Evolutionary conservation across 2,797 vertebrate genomes (phyloP).

Genomic region (Ispidina lecontei): DNA sequence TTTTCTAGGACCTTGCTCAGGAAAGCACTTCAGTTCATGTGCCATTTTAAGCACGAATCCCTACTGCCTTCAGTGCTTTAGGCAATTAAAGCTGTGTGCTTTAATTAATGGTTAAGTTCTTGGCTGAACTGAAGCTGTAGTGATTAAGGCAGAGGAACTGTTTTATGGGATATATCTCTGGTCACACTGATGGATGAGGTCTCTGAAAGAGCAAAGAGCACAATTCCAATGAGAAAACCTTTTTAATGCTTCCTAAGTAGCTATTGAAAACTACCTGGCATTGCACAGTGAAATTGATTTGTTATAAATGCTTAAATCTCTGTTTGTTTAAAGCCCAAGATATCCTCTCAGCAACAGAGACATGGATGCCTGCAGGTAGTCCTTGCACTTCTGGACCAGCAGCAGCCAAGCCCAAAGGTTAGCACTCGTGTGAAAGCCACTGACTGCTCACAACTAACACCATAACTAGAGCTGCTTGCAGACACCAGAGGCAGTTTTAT

Average conservation of each 20-base stretch:
- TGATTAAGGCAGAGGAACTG: neutral
- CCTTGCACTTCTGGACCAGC: neutral
- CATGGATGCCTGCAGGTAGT: neutral
- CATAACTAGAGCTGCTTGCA: neutral
- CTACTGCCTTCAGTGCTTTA: neutral
- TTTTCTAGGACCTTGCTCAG: neutral
- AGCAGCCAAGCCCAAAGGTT: neutral
- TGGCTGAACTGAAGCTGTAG: neutral
- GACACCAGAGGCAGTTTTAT: neutral
- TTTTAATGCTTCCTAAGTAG: neutral
- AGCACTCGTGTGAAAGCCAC: neutral
- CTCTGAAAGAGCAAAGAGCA: neutral
- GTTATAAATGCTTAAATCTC: neutral
- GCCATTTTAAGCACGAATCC: neutral
- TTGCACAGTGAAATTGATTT: neutral
- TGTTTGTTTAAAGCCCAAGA: neutral
- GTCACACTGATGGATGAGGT: neutral
- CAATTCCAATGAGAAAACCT: neutral
- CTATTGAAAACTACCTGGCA: neutral
- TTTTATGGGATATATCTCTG: neutral
- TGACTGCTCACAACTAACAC: neutral
- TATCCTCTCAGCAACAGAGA: neutral
- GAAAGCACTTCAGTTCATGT: neutral
- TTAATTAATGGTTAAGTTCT: neutral
- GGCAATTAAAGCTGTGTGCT: neutral